Percentiles rank a stretch among this genome's conserved stretches.
Conservation (phyloP, 2,797 vertebrate genomes). For the Triplophysa bombifrons region DNA sequence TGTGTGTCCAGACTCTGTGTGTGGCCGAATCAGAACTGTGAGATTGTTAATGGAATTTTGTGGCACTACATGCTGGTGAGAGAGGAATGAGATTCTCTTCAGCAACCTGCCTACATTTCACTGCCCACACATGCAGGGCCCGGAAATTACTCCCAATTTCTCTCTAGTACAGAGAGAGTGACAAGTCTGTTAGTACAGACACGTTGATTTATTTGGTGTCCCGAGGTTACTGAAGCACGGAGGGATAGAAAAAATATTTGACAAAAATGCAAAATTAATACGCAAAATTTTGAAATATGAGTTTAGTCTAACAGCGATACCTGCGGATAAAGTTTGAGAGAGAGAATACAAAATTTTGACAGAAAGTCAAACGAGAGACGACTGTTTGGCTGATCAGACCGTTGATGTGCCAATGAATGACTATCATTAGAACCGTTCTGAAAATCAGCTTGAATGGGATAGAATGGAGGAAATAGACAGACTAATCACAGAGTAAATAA, state of each 20-base stretch:
- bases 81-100: constrained; percentile 37
- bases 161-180: background rate
- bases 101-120: constrained; percentile 39
- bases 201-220: background rate
- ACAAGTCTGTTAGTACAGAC: background rate
- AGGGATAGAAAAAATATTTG: background rate
- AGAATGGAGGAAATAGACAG: background rate
- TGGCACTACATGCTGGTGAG: constrained; percentile 36
- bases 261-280: background rate
- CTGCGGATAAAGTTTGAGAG: background rate
- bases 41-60: constrained; percentile 55
- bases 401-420: too few relatives aligned
- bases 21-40: constrained; percentile 19
- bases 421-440: background rate
- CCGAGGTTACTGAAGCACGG: background rate
- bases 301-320: background rate
- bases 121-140: constrained; percentile 32
- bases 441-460: background rate
- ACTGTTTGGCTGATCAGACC: background rate
- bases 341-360: background rate
- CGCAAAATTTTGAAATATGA: background rate
- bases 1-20: constrained; percentile 33
- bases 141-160: constrained; percentile 38
- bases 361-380: background rate
- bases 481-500: background rate